Percentiles rank a stretch among this genome's conserved stretches.
Conservation (phyloP, 2,113 vertebrate species). For the Chlamydotis undulata region DNA sequence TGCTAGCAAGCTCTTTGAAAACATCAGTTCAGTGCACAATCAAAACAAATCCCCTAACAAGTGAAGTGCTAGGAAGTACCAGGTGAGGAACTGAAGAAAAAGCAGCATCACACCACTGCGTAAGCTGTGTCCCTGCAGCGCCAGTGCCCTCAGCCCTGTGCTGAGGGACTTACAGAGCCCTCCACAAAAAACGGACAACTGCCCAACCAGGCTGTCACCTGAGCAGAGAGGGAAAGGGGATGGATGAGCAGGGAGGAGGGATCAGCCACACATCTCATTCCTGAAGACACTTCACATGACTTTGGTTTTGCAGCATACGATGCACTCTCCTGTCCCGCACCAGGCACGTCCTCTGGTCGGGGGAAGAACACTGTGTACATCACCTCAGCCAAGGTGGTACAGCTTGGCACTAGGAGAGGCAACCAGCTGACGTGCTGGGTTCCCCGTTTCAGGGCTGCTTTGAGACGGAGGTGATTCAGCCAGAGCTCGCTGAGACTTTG, state of each 20-base stretch:
- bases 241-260: background rate
- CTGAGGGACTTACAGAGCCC: background rate
- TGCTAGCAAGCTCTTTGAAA: background rate
- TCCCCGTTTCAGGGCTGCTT: background rate
- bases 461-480: background rate
- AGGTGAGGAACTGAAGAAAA: background rate
- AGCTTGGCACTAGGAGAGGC: background rate
- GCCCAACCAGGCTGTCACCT: background rate
- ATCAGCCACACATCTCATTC: background rate
- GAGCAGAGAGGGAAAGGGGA: background rate
- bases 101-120: background rate
- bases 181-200: background rate
- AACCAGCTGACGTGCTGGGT: background rate
- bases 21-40: background rate
- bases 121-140: background rate
- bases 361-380: background rate
- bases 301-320: background rate
- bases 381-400: fast-evolving
- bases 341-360: background rate
- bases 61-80: background rate
- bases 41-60: background rate
- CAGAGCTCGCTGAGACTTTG: background rate
- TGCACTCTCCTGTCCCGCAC: background rate
- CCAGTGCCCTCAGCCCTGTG: background rate
- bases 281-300: background rate